Conservation (phyloP, 2,797 vertebrate species). For the Hapalemur alaotrensis region DNA sequence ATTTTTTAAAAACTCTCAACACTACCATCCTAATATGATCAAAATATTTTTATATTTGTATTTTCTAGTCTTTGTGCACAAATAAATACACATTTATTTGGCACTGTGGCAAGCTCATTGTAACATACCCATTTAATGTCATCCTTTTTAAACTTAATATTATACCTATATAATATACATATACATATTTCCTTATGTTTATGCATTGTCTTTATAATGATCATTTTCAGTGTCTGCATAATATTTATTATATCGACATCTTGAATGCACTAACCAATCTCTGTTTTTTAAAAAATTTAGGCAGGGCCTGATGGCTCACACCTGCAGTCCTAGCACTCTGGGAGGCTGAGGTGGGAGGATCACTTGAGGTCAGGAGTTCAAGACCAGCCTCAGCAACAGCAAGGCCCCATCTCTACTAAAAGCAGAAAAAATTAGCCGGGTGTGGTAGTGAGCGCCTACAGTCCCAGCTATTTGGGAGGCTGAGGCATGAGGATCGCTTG, state of each 20-base stretch:
- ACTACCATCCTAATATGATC: background rate
- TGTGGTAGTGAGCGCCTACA: accelerated
- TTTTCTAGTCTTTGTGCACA: background rate
- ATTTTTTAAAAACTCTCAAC: background rate
- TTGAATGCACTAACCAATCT: background rate
- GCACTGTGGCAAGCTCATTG: background rate
- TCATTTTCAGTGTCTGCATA: background rate
- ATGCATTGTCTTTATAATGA: background rate
- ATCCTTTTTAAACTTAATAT: background rate
- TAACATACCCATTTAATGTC: background rate
- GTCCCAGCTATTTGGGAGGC: too few relatives aligned
- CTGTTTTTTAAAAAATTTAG: background rate
- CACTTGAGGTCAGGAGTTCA: too few relatives aligned
- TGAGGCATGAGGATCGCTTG: too few relatives aligned
- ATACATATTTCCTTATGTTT: background rate
- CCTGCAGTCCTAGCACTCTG: too few relatives aligned
- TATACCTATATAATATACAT: background rate
- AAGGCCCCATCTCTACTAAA: too few relatives aligned
- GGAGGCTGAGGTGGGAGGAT: too few relatives aligned
- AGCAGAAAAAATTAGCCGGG: too few relatives aligned
- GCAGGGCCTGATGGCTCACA: too few relatives aligned
- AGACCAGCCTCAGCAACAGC: too few relatives aligned
- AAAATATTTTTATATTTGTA: background rate
- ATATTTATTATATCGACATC: background rate
- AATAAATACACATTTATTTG: background rate